Base-by-base conservation (phyloP, 2,797 vertebrate species). In the Naso thynnoides region DNA sequence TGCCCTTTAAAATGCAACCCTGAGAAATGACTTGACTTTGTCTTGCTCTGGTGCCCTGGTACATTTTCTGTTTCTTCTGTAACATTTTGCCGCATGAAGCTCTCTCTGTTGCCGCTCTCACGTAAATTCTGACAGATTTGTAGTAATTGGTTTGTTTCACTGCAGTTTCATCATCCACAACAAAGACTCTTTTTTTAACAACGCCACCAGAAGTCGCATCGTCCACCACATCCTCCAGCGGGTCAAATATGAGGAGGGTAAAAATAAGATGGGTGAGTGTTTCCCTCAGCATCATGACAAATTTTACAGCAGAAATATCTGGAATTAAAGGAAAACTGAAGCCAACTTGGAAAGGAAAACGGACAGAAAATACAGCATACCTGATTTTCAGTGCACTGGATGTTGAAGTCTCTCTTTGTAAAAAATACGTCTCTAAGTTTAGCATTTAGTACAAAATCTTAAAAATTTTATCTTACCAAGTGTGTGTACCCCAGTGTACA, bases 181-280 rank as follows among this genome's bases (percentile, higher is more conserved):
- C 93, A 97, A 96, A 94, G 96, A 98, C 24, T 97, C 97, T 5
- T 98, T 98, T 93, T 98, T 98, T 94, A 98, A 95, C 89, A 98
- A 98, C 3, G 96, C 97, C 86, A 98, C 96, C 13, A 95, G 97
- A 87, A 98, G 96, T 90, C 95, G 97, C 88, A 97, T 98, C 26
- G 93, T 97, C 29, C 96, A 98, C 82, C 97, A 98, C 83, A 96
- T 98, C 89, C 93, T 98, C 71, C 97, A 98, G 85, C 93, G 96
- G 91, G 93, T 98, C 87, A 97, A 96, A 93, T 98, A 98, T 0
- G 97, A 98, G 91, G 97, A 98, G 92, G 97, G 97, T 18, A 97
- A 97, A 89, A 97, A 96, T 85, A 98, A 97, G 93, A 96, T 98
- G 81, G 97, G 97, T 98, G 91, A 93, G 96, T 81, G 49, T 59